Evolutionary conservation across 2,113 vertebrate genomes (phyloP).

Genomic region (Tenebrosternarchus preto): DNA sequence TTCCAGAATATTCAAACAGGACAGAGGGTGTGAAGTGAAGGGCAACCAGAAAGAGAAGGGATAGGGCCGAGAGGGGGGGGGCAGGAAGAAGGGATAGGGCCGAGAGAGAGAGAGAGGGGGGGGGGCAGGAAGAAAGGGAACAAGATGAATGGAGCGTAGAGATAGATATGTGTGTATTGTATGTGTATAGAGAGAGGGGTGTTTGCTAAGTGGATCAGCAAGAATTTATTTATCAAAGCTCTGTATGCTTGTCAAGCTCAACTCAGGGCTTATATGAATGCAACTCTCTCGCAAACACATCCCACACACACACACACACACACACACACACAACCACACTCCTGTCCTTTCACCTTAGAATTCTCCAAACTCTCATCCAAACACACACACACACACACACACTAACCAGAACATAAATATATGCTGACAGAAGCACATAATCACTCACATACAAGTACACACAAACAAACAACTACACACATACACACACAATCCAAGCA

Average conservation of each 20-base stretch:
- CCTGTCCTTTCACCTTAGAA: too few species aligned
- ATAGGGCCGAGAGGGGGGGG: background rate
- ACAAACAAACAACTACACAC: conserved; percentile 26
- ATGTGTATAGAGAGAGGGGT: background rate
- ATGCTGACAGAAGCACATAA: background rate
- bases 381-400: conserved; percentile 15
- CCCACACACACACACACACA: background rate
- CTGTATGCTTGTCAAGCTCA: background rate
- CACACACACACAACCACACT: conserved; percentile 18
- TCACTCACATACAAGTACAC: conserved; percentile 26
- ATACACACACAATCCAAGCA: conserved; percentile 29
- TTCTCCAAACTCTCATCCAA: conserved; percentile 1
- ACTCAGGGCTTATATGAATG: background rate
- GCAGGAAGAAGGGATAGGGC: background rate
- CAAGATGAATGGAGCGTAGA: background rate
- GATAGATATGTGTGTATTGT: background rate
- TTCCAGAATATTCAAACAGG: background rate
- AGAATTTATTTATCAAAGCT: background rate
- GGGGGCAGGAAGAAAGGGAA: background rate
- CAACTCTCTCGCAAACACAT: background rate
- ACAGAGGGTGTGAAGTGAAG: background rate
- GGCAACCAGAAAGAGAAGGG: background rate
- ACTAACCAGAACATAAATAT: conserved; percentile 4
- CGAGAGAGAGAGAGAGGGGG: background rate
- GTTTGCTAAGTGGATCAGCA: conserved; percentile 10